Percentiles rank a stretch among this genome's conserved stretches.
phyloP scores from a whole-genome alignment of 2,797 vertebrate genomes.

The Siniperca scherzeri region DNA sequence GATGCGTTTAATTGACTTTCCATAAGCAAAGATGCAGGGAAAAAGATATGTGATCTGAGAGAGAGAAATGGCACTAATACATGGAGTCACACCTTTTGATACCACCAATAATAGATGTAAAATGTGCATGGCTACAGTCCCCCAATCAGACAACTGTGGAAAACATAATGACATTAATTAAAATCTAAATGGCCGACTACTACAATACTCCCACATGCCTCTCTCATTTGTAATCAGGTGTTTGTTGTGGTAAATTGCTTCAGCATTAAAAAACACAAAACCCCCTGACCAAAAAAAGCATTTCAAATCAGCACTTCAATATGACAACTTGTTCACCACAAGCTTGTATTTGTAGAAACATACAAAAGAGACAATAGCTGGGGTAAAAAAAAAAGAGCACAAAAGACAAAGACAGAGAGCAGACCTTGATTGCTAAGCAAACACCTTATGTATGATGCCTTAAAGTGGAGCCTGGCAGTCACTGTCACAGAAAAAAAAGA shows the following conservation, averaged over 20 bases:
- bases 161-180: conserved; percentile 50
- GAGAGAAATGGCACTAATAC: conserved; percentile 34
- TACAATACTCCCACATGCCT: conserved; percentile 44
- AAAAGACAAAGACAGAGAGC: conserved; percentile 50
- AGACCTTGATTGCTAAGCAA: conserved; percentile 74
- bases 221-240: conserved; percentile 64
- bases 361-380: conserved; percentile 52
- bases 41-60: conserved; percentile 41
- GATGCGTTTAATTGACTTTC: conserved; percentile 50
- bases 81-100: conserved; percentile 21
- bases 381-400: not conserved
- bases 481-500: conserved; percentile 41
- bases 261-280: conserved; percentile 31
- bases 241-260: conserved; percentile 70
- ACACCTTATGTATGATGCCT: conserved; percentile 61
- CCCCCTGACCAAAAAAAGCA: conserved; percentile 9
- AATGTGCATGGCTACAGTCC: not conserved
- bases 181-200: conserved; percentile 39
- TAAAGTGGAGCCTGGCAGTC: conserved; percentile 67
- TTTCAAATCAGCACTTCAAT: conserved; percentile 52
- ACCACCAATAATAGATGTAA: conserved; percentile 9
- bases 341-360: conserved; percentile 54
- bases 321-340: conserved; percentile 37
- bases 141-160: conserved; percentile 25
- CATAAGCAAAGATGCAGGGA: conserved; percentile 44